phyloP scores from a whole-genome alignment of 2,888 invertebrate genomes.

The Phania funesta region DNA sequence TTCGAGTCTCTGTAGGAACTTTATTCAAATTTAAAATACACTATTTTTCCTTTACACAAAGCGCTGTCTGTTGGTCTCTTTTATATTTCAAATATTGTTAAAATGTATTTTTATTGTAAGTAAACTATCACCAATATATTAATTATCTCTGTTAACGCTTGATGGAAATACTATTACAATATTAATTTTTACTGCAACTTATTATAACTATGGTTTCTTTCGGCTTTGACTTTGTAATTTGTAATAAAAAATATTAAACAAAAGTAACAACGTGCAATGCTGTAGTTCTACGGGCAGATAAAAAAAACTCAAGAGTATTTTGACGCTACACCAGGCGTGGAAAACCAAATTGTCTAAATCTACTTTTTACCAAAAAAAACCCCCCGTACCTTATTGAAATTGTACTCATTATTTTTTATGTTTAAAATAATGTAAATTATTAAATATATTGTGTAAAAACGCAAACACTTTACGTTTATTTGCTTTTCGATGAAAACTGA shows the following conservation, averaged over 20 bases:
- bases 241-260: conserved; percentile 50
- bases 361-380: neutral
- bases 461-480: too few species aligned
- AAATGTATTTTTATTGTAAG: neutral
- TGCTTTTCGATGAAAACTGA: too few species aligned
- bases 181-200: neutral
- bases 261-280: conserved; percentile 64
- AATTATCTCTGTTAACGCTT: neutral
- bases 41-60: neutral
- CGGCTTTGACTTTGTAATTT: conserved; percentile 35
- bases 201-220: conserved; percentile 10
- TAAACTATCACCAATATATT: neutral
- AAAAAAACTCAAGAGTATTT: conserved; percentile 46
- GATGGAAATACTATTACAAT: conserved; percentile 2
- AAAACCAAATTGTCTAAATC: neutral
- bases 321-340: neutral
- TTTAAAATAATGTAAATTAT: too few species aligned
- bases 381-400: too few species aligned
- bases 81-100: neutral
- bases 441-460: too few species aligned
- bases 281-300: neutral
- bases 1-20: conserved; percentile 47
- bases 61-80: neutral
- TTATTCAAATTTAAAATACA: conserved; percentile 17
- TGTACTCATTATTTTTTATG: too few species aligned